Percentiles rank a stretch among this genome's conserved stretches.
phyloP scores from a whole-genome alignment of 2,797 vertebrate genomes.

The Enteromius paludinosus region DNA sequence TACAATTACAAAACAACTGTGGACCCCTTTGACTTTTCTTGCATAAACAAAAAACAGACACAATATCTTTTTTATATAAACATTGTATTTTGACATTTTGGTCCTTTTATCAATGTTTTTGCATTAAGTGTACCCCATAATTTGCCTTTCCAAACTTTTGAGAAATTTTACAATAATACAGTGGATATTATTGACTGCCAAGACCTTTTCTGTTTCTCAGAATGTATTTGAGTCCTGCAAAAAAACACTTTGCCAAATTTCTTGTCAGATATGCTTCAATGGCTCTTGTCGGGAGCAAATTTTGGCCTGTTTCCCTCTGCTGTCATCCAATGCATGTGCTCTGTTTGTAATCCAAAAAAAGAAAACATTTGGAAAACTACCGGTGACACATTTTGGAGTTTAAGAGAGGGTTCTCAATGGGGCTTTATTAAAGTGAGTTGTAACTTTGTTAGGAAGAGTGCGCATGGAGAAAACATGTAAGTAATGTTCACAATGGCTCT shows the following conservation, averaged over 20 bases:
- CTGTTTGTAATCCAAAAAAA: constrained; percentile 33
- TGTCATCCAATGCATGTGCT: constrained; percentile 16
- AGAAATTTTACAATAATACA: neutral
- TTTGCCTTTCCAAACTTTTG: neutral
- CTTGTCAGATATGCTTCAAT: constrained; percentile 24
- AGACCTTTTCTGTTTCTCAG: neutral
- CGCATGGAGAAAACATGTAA: neutral
- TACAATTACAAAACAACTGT: neutral
- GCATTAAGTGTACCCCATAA: neutral
- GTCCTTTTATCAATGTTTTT: neutral
- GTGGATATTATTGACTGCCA: neutral
- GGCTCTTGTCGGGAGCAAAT: constrained; percentile 16
- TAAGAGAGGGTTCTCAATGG: constrained; percentile 10
- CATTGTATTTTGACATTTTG: neutral
- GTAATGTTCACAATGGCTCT: neutral
- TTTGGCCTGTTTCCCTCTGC: constrained; percentile 9
- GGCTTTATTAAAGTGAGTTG: constrained; percentile 21
- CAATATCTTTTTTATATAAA: neutral
- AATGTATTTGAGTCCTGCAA: neutral
- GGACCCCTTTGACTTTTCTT: neutral
- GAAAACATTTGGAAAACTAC: constrained; percentile 24
- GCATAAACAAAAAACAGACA: neutral
- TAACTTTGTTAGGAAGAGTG: neutral
- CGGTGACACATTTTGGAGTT: constrained; percentile 17
- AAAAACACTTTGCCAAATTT: constrained; percentile 14